Conservation (phyloP, 2,113 vertebrate species). For the Nothoprocta perdicaria region DNA sequence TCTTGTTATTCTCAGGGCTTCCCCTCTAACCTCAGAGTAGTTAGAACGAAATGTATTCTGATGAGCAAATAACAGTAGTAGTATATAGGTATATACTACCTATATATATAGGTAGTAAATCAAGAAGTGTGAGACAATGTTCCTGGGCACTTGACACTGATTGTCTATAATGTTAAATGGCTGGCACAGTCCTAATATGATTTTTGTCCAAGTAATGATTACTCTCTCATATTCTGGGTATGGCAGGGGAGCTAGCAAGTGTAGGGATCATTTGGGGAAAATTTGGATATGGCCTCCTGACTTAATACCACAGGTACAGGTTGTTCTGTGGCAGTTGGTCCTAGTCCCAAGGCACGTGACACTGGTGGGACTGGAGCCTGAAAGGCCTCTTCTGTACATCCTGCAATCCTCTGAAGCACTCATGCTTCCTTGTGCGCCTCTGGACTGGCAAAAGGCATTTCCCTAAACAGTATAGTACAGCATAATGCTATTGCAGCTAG, state of each 20-base stretch:
- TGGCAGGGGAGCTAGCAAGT: neutral
- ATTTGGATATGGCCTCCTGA: neutral
- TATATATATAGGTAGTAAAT: neutral
- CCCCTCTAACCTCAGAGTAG: neutral
- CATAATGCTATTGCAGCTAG: neutral
- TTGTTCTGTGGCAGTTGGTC: neutral
- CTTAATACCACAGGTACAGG: accelerated
- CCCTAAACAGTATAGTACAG: neutral
- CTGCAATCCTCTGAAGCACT: neutral
- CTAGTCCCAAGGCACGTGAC: accelerated
- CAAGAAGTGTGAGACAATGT: neutral
- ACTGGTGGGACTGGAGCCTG: neutral
- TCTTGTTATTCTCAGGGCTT: neutral
- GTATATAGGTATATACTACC: too few species aligned
- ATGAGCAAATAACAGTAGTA: neutral
- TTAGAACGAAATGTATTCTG: neutral
- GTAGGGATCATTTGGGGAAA: neutral
- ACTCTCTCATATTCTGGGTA: neutral
- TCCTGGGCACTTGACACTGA: neutral
- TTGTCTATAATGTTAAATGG: neutral
- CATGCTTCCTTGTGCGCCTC: accelerated
- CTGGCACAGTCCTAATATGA: neutral
- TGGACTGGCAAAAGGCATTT: neutral
- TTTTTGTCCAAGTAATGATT: neutral
- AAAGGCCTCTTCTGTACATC: neutral